Base-by-base conservation (phyloP, 2,888 invertebrate species). In the Lithophane socia region DNA sequence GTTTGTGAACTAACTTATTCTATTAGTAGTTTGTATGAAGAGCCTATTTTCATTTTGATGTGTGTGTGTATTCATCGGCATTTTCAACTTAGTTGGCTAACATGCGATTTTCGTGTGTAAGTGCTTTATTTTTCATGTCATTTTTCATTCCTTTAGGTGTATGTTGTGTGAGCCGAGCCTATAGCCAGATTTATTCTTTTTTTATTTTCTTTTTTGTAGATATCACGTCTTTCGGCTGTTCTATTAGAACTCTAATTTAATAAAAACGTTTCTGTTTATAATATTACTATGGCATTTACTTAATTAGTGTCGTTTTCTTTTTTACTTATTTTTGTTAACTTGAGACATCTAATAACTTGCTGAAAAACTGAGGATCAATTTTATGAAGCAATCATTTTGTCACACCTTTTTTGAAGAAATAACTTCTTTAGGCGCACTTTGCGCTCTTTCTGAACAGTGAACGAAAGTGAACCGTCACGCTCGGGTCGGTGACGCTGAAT, bases 201-300 rank as follows among this genome's bases (percentile, higher is more conserved):
- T 8, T 7, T 58, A 56, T 44, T 56, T 18, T 52, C 44, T 42
- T 24, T 47, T 37, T 16, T 65, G n/a, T 54, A 29, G 64, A 29
- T 56, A 49, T 44, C 10, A 21, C 2, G 16, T 52, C 3, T 21
- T 77, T 69, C 13, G 16, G 24, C 24, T 37, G 37, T n/a, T 56
- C 12, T 29, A 52, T 52, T 16, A 52, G 12, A 64, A 49, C 24
- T 54, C 24, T 37, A 69, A 56, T 67, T 4, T 13, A 64, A n/a
- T n/a, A n/a, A n/a, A n/a, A 81, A 71, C 10, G 8, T 61, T 61
- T 74, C 21, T 72, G 16, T 60, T 24, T 70, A 60, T 65, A 54
- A 71, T 65, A 72, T 79, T 63, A 52, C 18, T 70, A 83, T 67
- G 86, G 84, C 84, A 86, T 79, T 84, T 86, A 84, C 84, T 84